A percentile compares a stretch with the other conserved stretches of the same genome.
phyloP scores from a whole-genome alignment of 2,888 invertebrate species.

The Aspidiotus rigidus region DNA sequence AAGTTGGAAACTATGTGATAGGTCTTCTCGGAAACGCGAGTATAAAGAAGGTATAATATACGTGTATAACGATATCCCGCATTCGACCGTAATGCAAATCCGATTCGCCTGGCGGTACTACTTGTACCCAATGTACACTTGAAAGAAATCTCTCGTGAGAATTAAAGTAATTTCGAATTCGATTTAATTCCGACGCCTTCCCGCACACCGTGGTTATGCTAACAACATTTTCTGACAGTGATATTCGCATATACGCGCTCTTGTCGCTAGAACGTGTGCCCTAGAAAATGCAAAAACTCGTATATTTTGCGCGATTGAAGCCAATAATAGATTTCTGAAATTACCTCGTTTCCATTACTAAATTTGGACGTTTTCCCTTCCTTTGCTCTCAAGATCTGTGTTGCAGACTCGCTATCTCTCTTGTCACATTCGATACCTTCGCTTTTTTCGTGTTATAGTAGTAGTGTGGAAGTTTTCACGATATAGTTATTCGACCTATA shows the following conservation, averaged over 20 bases:
- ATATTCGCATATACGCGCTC: slow-evolving; percentile 21
- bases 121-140: slow-evolving; percentile 12
- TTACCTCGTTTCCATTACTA: slow-evolving; percentile 30
- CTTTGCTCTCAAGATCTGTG: not conserved
- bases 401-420: too few relatives aligned
- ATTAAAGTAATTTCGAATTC: slow-evolving; percentile 33
- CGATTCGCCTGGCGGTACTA: slow-evolving; percentile 16
- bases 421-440: not conserved
- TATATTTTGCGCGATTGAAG: slow-evolving; percentile 29
- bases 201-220: slow-evolving; percentile 24
- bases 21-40: too few relatives aligned
- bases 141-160: slow-evolving; percentile 29
- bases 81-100: slow-evolving; percentile 32
- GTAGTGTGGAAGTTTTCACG: slow-evolving; percentile 19
- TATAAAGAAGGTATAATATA: not conserved
- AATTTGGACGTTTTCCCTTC: slow-evolving; percentile 22
- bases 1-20: too few relatives aligned
- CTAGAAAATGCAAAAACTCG: slow-evolving; percentile 8
- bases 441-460: slow-evolving; percentile 16
- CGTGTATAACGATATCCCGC: slow-evolving; percentile 18
- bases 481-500: slow-evolving; percentile 27
- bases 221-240: slow-evolving; percentile 30
- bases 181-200: slow-evolving; percentile 29
- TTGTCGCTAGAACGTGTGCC: not conserved
- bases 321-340: slow-evolving; percentile 29